A percentile compares a stretch with the other conserved stretches of the same genome.
These are phyloP conservation scores for Acanthaster planci DNA, from an alignment of 35 echinoderm and acorn worm genomes.

Conservation along the genomic window DNA sequence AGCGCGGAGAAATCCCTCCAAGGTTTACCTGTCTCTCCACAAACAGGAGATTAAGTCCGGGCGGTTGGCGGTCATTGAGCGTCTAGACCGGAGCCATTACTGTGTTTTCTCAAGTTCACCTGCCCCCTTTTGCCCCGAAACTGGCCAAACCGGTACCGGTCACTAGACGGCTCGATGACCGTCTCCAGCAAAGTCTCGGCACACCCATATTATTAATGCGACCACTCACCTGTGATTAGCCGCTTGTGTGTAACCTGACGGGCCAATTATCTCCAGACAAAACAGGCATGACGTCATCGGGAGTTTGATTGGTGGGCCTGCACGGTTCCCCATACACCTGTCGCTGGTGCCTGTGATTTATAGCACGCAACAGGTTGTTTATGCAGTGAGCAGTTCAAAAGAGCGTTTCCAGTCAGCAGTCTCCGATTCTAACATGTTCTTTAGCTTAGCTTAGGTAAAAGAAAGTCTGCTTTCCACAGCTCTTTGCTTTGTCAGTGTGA, in stretches of 20 bases:
- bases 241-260: neutral
- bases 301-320: no score
- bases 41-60: conserved; percentile 20
- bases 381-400: no score
- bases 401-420: no score
- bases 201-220: conserved; percentile 12
- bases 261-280: neutral
- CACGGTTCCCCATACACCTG: no score
- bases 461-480: no score
- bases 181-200: neutral
- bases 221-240: conserved; percentile 30
- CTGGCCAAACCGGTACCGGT: neutral
- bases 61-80: neutral
- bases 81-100: conserved; percentile 2
- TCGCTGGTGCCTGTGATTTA: no score
- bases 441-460: no score
- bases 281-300: no score
- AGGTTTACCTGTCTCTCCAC: neutral
- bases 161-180: neutral
- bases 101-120: neutral
- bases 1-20: no score
- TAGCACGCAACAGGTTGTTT: no score
- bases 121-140: neutral
- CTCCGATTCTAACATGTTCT: no score
- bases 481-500: no score